Base-by-base conservation (phyloP, 2,113 vertebrate genomes). In the Osmerus eperlanus region DNA sequence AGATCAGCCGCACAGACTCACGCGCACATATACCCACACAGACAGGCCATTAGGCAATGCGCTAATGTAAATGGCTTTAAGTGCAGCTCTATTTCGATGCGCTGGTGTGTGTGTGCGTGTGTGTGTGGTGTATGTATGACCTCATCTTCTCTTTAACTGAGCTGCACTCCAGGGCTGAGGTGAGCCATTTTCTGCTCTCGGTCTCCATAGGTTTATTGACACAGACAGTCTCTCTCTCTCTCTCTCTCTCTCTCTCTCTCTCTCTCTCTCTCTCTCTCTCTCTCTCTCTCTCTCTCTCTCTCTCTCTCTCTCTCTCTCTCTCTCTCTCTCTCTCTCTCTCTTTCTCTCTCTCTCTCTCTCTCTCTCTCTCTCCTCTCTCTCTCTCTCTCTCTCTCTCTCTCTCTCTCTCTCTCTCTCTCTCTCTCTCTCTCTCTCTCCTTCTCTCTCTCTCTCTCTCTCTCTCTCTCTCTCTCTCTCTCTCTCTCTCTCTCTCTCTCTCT, bases 121-220 rank as follows among this genome's bases (percentile, higher is more conserved):
- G 56, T 58, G 18, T 58, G 55, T 58, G 55, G n/a, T 58, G 56
- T 58, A 2, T 51, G 18, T 32, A 41, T n/a, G 54, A 66, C 64
- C 56, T 59, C 61, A 55, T 55, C 29, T 72, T 73, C 7, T 16
- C 63, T 66, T 59, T 66, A 67, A 47, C 29, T n/a, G 62, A n/a
- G 9, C 41, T 41, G 3, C 18, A 23, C 15, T 18, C 53, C 14
- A 12, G 32, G 3, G 32, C n/a, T 23, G n/a, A 25, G 63, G 5
- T 36, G 8, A 65, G 65, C 12, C 5, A 29, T 65, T 25, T 1
- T 29, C 62, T 53, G 11, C 73, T 65, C 62, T 52, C 19, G 11
- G 1, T 71, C n/a, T 66, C 28, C 32, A 21, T 19, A 12, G 16
- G 21, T 59, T 36, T 56, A n/a, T 54, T 68, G 51, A 67, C 63